Conservation (phyloP, 2,888 invertebrate genomes). For the Melolontha melolontha region DNA sequence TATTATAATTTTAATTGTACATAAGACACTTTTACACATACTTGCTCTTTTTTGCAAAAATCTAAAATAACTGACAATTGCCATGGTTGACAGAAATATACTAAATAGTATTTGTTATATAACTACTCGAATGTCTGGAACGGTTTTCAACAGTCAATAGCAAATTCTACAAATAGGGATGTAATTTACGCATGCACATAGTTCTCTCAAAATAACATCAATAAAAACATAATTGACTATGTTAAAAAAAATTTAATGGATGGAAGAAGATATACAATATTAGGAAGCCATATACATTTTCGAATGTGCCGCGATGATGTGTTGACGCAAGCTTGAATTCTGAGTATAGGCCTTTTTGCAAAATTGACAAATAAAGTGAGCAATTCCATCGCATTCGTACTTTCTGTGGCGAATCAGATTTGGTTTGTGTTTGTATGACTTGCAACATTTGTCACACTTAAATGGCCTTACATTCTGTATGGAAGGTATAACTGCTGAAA, state of each 20-base stretch:
- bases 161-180: no score
- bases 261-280: background rate
- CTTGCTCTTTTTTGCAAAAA: no score
- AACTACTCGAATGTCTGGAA: no score
- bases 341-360: constrained; percentile 61
- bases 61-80: no score
- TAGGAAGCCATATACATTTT: constrained; percentile 13
- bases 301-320: constrained; percentile 44
- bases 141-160: no score
- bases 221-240: no score
- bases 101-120: no score
- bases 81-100: no score
- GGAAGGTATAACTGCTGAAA: constrained; percentile 32
- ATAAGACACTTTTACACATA: no score
- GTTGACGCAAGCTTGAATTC: constrained; percentile 50
- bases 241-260: background rate
- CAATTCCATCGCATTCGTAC: constrained; percentile 62
- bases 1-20: no score
- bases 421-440: constrained; percentile 56
- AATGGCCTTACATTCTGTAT: constrained; percentile 27
- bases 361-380: constrained; percentile 59
- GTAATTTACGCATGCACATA: no score
- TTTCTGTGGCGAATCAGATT: constrained; percentile 61
- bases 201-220: no score
- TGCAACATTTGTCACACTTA: constrained; percentile 51